Base-by-base conservation (phyloP, 2,888 invertebrate species). In the Phyllotreta striolata region DNA sequence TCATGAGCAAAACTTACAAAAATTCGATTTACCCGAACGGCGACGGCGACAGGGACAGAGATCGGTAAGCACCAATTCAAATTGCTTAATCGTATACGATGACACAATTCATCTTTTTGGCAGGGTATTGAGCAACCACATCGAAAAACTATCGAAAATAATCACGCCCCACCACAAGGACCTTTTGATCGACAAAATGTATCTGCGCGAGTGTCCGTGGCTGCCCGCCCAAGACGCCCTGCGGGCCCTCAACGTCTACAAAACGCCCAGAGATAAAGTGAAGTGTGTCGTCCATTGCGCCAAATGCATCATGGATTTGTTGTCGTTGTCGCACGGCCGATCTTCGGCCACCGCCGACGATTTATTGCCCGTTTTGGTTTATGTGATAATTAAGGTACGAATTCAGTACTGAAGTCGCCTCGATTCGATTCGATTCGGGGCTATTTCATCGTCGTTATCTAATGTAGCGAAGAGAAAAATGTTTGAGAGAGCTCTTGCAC, bases 11-110 rank as follows among this genome's bases (percentile, higher is more conserved):
- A 35, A 91, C 98, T 59, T 98, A 98, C 83, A 87, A 91, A 43
- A 91, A 93, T 78, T 96, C 98, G 52, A 86, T 99, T 81, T 97
- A 96, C 83, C 98, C 98, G 5, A 98, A 98, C 79, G 96, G 95
- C 3, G 98, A 98, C 80, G 96, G 94, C 0, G 98, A 99, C 82
- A 86, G 95, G 67, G 89, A 92, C 24, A 83, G 98, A 66, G 98
- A 98, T 81, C 91, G 91, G 92, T 93, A 78, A 85, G 69, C 59
- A 41, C 6, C 6, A 14, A 6, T 13, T 41, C 9, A 55, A 46
- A 38, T 62, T n/a, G n/a, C n/a, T n/a, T n/a, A n/a, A n/a, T n/a
- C n/a, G n/a, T n/a, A n/a, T n/a, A n/a, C n/a, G n/a, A n/a, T n/a
- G n/a, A n/a, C n/a, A n/a, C n/a, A n/a, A n/a, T n/a, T n/a, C n/a